A percentile compares a stretch with the other conserved stretches of the same genome.
Evolutionary conservation across 35 echinoderm and acorn worm species (phyloP).

Genomic region (Nesometra sesokonis): DNA sequence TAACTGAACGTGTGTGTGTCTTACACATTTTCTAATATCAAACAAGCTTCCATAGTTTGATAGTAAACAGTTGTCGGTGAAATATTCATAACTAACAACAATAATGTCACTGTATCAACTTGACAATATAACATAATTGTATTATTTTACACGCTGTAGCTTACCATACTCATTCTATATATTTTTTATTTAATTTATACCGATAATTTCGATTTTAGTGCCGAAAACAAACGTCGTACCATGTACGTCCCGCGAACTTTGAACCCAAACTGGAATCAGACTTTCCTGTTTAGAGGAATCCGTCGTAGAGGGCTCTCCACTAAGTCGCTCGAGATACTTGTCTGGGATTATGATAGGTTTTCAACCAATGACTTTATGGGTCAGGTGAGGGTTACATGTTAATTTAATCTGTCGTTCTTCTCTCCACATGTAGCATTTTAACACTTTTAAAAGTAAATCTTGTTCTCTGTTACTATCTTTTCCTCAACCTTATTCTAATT

Average conservation of each 20-base stretch:
- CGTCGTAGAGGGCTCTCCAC: slow-evolving; percentile 49
- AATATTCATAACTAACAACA: background rate
- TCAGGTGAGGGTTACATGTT: slow-evolving; percentile 29
- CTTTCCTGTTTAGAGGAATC: slow-evolving; percentile 62
- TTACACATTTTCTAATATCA: no score
- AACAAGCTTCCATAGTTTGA: no score
- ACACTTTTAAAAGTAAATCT: no score
- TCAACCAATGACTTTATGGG: slow-evolving; percentile 88
- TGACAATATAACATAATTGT: no score
- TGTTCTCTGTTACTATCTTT: no score
- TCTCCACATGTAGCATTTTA: no score
- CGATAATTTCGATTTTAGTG: slow-evolving; percentile 23
- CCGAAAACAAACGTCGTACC: slow-evolving; percentile 62
- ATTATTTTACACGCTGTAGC: no score
- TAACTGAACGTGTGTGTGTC: no score
- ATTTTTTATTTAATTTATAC: no score
- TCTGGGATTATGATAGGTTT: slow-evolving; percentile 75
- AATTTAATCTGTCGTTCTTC: background rate
- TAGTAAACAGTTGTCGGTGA: background rate
- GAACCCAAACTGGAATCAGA: slow-evolving; percentile 91
- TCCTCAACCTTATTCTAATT: no score
- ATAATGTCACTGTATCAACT: no score
- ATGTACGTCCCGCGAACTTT: slow-evolving; percentile 70
- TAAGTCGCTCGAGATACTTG: slow-evolving; percentile 65
- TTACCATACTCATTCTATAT: no score